Conservation (phyloP, 2,797 vertebrate species). For the Microcaecilia unicolor region DNA sequence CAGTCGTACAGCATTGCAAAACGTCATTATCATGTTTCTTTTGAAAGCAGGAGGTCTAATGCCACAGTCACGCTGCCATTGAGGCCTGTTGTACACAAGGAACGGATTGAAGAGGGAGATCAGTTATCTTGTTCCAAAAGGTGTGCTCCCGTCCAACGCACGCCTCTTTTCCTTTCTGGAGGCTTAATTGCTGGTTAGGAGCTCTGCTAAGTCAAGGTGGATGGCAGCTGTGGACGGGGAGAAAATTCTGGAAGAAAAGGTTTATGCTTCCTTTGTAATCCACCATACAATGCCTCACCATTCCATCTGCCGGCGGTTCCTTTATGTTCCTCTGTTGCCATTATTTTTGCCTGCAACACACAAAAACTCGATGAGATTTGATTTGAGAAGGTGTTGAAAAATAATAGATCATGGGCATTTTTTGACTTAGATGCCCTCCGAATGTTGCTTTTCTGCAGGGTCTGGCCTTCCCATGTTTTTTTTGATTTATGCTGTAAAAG, state of each 20-base stretch:
- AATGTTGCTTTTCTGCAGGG: too few relatives aligned
- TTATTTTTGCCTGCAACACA: background rate
- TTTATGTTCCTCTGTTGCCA: slow-evolving; percentile 4
- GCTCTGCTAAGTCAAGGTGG: background rate
- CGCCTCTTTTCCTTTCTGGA: too few relatives aligned
- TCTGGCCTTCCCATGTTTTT: too few relatives aligned
- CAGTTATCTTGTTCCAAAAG: slow-evolving; percentile 9
- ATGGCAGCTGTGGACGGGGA: slow-evolving; percentile 24
- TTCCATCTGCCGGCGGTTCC: slow-evolving; percentile 20
- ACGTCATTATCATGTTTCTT: background rate
- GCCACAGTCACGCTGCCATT: background rate
- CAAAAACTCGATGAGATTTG: background rate
- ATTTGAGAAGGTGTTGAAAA: too few relatives aligned
- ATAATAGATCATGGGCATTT: too few relatives aligned
- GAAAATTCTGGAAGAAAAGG: background rate
- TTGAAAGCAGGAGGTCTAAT: background rate
- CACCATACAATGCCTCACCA: background rate
- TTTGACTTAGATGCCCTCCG: too few relatives aligned
- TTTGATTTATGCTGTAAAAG: too few relatives aligned
- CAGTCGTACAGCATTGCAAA: background rate
- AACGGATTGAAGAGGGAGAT: slow-evolving; percentile 8
- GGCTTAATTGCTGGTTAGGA: slow-evolving; percentile 25
- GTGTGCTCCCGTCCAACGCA: slow-evolving; percentile 4
- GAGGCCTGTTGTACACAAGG: slow-evolving; percentile 1
- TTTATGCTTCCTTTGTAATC: slow-evolving; percentile 23